These are phyloP conservation scores for Macropus fuliginosus DNA, from an alignment of 2,797 vertebrate species.

Conservation along the genomic window DNA sequence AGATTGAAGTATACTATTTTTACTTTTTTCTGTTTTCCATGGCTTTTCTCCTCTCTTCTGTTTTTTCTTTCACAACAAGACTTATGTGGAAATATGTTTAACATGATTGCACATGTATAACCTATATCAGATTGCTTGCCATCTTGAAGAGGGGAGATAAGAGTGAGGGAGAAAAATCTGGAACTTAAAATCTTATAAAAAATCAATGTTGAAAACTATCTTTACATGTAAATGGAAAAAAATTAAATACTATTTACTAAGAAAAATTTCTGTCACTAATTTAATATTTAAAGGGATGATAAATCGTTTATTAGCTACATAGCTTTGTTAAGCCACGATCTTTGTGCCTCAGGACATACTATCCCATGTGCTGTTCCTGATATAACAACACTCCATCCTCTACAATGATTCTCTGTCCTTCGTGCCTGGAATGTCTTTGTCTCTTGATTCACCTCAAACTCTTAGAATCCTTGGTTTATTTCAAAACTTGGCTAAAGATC, in stretches of 20 bases:
- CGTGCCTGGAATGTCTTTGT: neutral
- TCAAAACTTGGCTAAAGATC: neutral
- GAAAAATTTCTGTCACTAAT: neutral
- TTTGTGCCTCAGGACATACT: neutral
- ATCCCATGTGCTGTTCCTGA: neutral
- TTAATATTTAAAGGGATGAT: neutral
- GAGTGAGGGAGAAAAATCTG: neutral
- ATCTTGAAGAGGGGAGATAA: neutral
- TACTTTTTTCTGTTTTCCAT: neutral
- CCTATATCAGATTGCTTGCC: neutral
- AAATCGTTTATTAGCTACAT: neutral
- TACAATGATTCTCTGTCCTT: neutral
- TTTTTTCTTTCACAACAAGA: neutral
- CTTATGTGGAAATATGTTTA: neutral
- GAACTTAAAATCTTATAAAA: neutral
- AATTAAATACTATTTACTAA: neutral
- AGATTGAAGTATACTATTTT: neutral
- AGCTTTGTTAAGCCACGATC: neutral
- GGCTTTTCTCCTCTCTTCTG: neutral
- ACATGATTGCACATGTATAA: neutral
- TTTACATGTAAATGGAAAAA: neutral
- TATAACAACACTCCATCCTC: neutral
- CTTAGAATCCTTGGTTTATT: neutral
- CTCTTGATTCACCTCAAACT: neutral
- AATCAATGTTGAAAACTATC: neutral